Conservation (phyloP, 2,888 invertebrate genomes). For the Lymantria monacha region DNA sequence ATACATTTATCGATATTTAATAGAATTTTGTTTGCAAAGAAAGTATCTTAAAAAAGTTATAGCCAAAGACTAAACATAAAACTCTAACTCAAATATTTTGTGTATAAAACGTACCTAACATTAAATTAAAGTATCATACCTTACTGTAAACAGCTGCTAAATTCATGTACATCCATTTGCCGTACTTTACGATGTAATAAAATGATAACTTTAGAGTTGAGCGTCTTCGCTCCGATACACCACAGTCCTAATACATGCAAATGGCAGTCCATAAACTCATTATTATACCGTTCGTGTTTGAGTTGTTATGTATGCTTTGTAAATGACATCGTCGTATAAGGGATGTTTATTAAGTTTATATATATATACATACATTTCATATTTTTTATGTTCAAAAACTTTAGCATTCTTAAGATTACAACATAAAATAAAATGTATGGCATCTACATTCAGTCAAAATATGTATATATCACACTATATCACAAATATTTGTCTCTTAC, state of each 20-base stretch:
- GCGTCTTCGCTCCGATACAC: slow-evolving; percentile 22
- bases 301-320: slow-evolving; percentile 6
- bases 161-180: slow-evolving; percentile 42
- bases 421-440: too few species aligned
- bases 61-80: too few species aligned
- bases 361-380: slow-evolving; percentile 3
- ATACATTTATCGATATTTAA: too few species aligned
- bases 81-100: too few species aligned
- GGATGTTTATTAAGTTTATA: slow-evolving; percentile 5
- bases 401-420: too few species aligned
- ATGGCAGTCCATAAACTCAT: slow-evolving; percentile 20
- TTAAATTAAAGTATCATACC: background rate
- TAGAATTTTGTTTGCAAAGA: too few species aligned
- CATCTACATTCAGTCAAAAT: too few species aligned
- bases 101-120: background rate
- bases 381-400: background rate
- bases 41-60: too few species aligned
- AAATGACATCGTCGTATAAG: slow-evolving; percentile 12
- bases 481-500: too few species aligned
- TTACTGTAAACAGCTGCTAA: slow-evolving; percentile 29
- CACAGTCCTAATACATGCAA: slow-evolving; percentile 23
- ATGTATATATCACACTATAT: too few species aligned
- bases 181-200: slow-evolving; percentile 50
- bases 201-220: slow-evolving; percentile 56
- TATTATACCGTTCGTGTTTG: slow-evolving; percentile 15